Evolutionary conservation across 2,113 vertebrate species (phyloP), one percentile per base, ranked within the genome.

Genomic region (Trematocara nigrifrons): DNA sequence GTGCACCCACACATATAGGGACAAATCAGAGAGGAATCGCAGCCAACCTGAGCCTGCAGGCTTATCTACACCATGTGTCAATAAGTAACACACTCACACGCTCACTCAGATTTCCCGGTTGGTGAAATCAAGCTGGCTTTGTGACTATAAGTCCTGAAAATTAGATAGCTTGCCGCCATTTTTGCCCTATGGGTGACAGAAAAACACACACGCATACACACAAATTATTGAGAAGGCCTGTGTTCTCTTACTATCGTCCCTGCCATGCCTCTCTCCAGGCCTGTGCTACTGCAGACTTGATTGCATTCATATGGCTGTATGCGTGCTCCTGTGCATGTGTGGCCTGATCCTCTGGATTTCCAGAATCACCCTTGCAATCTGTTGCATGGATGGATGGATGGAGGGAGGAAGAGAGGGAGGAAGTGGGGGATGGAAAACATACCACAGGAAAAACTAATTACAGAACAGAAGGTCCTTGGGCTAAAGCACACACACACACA

Each of bases 391-490:
- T 74, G 89, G 91, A 90, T 57, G 81, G 88, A 83, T 1, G 54
- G 54, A 56, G 1, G n/a, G 74, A 86, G n/a, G 51, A 66, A 51
- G 2, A 15, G 42, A 81, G 8, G 35, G 38, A 82, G 26, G 35
- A 33, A 80, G 6, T 53, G 74, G 45, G 18, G 89, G 87, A 71
- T 49, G 86, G 83, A 86, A 90, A 89, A 90, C 74, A 86, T 54
- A 86, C 56, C 79, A 89, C 82, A 83, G 81, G 89, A 90, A 93
- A 95, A 95, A 95, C 90, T 94, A 94, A 94, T 94, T 92, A 95
- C 90, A 86, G 89, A 94, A 92, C 92, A 95, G 93, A 93, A 94
- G 91, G 92, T 94, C 90, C 84, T 87, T 92, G 86, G 89, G 81
- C 85, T 47, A 54, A 82, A 51, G 80, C 7, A 12, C 74, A 76